Percentiles rank a stretch among this genome's conserved stretches.
These are phyloP conservation scores for Tupaia chinensis DNA, from an alignment of 2,113 vertebrate species.

Conservation along the genomic window DNA sequence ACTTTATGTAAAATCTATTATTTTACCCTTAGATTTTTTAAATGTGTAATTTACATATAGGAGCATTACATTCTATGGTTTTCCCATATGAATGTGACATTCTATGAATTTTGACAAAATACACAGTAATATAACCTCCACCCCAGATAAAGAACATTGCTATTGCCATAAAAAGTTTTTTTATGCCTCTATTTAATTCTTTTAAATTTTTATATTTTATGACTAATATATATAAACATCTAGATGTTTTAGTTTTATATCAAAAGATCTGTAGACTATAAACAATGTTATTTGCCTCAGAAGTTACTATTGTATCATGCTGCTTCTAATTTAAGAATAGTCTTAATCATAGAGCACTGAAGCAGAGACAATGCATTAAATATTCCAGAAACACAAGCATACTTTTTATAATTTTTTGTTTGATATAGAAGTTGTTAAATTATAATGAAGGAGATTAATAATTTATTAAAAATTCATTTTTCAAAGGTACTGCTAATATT, in stretches of 20 bases:
- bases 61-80: background rate
- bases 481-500: background rate
- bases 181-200: background rate
- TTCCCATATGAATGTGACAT: background rate
- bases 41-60: background rate
- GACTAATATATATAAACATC: background rate
- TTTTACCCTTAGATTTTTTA: background rate
- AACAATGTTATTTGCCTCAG: background rate
- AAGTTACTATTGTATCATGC: background rate
- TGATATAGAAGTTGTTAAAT: constrained; percentile 3
- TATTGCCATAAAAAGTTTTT: background rate
- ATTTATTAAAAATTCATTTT: background rate
- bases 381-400: background rate
- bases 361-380: background rate
- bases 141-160: background rate
- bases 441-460: background rate
- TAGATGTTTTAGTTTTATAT: background rate
- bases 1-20: background rate
- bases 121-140: background rate
- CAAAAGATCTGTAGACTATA: background rate
- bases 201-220: constrained; percentile 12
- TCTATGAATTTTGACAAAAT: background rate
- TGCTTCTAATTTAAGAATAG: background rate
- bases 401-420: constrained; percentile 8
- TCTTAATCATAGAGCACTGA: background rate